Percentiles rank a stretch among this genome's conserved stretches.
phyloP scores from a whole-genome alignment of 2,113 vertebrate species.

The Mormoops blainvillei region DNA sequence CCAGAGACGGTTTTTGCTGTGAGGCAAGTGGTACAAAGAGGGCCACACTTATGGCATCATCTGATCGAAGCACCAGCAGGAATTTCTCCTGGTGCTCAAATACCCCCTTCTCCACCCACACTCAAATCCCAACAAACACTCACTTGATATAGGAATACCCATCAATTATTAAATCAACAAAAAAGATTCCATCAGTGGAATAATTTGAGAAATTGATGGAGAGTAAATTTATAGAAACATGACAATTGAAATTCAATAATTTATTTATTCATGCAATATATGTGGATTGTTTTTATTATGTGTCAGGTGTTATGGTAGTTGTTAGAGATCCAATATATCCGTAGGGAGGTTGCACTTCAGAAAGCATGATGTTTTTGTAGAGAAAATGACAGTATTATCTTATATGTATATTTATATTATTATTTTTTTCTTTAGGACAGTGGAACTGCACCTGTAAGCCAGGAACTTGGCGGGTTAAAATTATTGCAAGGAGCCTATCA shows the following conservation, averaged over 20 bases:
- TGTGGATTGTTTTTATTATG: neutral
- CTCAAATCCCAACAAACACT: neutral
- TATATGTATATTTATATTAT: neutral
- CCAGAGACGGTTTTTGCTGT: neutral
- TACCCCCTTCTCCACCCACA: neutral
- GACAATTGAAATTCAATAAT: neutral
- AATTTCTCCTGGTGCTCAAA: neutral
- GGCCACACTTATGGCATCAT: accelerated
- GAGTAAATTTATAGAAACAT: neutral
- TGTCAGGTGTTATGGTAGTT: neutral
- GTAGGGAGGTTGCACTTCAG: neutral
- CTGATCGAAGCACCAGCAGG: accelerated
- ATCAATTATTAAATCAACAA: neutral
- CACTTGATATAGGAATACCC: neutral
- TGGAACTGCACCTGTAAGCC: neutral
- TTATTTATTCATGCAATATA: neutral
- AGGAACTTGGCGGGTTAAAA: neutral
- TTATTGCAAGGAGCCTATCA: neutral
- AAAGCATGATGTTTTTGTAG: neutral
- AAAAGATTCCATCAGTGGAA: neutral
- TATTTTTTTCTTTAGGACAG: neutral
- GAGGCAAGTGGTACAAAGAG: neutral
- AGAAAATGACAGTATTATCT: neutral
- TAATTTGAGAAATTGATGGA: neutral
- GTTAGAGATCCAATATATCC: neutral